Evolutionary conservation across 2,113 vertebrate genomes (phyloP).

Genomic region (Syngnathus typhle): DNA sequence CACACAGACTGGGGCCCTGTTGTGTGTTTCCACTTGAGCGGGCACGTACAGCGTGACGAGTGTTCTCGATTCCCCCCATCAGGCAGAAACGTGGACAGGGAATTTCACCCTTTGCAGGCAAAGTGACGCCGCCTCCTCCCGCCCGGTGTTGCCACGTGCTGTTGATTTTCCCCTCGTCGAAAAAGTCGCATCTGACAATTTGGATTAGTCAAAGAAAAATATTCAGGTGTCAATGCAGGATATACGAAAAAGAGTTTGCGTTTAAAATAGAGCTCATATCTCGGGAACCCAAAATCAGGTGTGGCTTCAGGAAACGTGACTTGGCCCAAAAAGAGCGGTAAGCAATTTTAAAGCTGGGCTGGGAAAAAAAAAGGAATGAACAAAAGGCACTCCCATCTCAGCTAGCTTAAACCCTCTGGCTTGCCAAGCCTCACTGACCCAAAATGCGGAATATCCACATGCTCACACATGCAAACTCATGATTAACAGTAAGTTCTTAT

Average conservation of each 20-base stretch:
- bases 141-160: no score
- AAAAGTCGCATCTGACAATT: no score
- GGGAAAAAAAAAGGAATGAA: slow-evolving; percentile 15
- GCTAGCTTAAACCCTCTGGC: slow-evolving; percentile 23
- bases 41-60: slow-evolving; percentile 40
- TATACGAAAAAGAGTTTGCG: no score
- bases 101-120: slow-evolving; percentile 22
- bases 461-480: slow-evolving; percentile 1
- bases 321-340: background rate
- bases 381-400: slow-evolving; percentile 8
- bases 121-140: background rate
- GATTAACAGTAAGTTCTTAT: no score
- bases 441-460: slow-evolving; percentile 33
- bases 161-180: no score
- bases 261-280: no score
- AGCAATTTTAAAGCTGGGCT: background rate
- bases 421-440: slow-evolving; percentile 45
- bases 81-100: background rate
- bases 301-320: background rate
- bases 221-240: no score
- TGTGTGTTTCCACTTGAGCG: slow-evolving; percentile 48
- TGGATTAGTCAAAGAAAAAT: no score
- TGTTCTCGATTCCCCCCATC: slow-evolving; percentile 34
- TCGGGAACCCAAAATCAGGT: background rate
- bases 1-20: slow-evolving; percentile 26